Evolutionary conservation across 2,888 invertebrate species (phyloP).

Genomic region (Diaperis boleti): DNA sequence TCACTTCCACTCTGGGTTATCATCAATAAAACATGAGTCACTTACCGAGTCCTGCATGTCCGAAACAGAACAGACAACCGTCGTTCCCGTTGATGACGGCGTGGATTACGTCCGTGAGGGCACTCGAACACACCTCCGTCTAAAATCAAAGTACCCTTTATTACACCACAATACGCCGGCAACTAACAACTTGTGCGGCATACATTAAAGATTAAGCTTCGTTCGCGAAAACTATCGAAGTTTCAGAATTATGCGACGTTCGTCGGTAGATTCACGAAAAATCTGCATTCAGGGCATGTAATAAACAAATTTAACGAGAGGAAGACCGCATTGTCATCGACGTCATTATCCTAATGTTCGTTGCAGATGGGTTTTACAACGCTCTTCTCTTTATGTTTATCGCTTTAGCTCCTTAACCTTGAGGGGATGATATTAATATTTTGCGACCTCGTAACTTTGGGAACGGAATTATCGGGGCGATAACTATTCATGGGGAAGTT

Average conservation of each 20-base stretch:
- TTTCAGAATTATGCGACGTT: constrained; percentile 10
- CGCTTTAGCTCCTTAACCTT: constrained; percentile 30
- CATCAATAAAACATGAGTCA: constrained; percentile 49
- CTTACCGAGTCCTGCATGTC: constrained; percentile 88
- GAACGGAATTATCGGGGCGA: constrained; percentile 21
- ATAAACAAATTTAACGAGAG: constrained; percentile 33
- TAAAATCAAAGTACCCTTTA: constrained; percentile 69
- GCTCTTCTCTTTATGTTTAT: constrained; percentile 34
- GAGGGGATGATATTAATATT: constrained; percentile 40
- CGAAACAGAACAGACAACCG: constrained; percentile 91
- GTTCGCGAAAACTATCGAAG: constrained; percentile 9
- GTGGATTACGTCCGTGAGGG: constrained; percentile 93
- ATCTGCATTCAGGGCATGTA: constrained; percentile 16
- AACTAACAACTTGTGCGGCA: constrained; percentile 10
- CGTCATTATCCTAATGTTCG: constrained; percentile 28
- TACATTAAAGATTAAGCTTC: constrained; percentile 15
- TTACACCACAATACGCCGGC: neutral
- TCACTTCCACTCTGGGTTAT: constrained; percentile 15
- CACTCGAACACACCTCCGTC: constrained; percentile 92
- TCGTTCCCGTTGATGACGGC: constrained; percentile 95
- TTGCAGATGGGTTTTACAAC: constrained; percentile 35
- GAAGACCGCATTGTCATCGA: constrained; percentile 32
- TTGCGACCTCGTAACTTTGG: constrained; percentile 36
- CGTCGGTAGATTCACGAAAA: neutral
- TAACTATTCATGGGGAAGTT: constrained; percentile 18